Conservation (phyloP, 1,140 invertebrate genomes). For the Hesperophylax magnus region DNA sequence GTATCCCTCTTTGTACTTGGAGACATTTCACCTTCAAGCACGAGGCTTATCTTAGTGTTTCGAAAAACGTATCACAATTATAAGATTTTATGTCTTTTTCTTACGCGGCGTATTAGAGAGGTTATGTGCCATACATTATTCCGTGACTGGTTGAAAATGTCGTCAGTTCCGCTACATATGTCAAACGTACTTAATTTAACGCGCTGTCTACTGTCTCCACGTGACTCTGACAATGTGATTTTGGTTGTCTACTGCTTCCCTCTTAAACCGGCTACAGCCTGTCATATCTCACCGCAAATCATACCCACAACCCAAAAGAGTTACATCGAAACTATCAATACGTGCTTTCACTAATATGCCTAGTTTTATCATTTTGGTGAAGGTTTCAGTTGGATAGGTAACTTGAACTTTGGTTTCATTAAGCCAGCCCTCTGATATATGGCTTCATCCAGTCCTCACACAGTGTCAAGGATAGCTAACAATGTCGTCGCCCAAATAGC, state of each 20-base stretch:
- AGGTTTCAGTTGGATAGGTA: background rate
- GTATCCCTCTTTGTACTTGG: no score
- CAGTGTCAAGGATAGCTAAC: background rate
- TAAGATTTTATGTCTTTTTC: no score
- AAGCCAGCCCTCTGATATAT: slow-evolving; percentile 42
- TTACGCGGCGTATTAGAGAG: background rate
- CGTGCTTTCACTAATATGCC: background rate
- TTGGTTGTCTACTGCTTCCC: slow-evolving; percentile 18
- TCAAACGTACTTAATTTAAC: slow-evolving; percentile 32
- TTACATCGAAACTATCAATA: background rate
- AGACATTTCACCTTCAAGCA: no score
- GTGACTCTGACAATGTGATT: slow-evolving; percentile 29
- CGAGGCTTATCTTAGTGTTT: no score
- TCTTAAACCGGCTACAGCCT: background rate
- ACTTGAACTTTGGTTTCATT: background rate
- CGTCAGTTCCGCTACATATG: slow-evolving; percentile 37
- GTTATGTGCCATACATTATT: background rate
- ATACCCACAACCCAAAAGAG: background rate
- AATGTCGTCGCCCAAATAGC: background rate
- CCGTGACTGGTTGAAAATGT: background rate
- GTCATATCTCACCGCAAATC: background rate
- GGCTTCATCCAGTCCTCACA: slow-evolving; percentile 43
- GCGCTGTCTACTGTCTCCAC: slow-evolving; percentile 12
- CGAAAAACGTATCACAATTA: no score
- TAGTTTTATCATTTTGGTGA: background rate